Evolutionary conservation across 2,888 invertebrate genomes (phyloP), one percentile per base, ranked within the genome.

Genomic region (Rhogogaster chlorosoma): DNA sequence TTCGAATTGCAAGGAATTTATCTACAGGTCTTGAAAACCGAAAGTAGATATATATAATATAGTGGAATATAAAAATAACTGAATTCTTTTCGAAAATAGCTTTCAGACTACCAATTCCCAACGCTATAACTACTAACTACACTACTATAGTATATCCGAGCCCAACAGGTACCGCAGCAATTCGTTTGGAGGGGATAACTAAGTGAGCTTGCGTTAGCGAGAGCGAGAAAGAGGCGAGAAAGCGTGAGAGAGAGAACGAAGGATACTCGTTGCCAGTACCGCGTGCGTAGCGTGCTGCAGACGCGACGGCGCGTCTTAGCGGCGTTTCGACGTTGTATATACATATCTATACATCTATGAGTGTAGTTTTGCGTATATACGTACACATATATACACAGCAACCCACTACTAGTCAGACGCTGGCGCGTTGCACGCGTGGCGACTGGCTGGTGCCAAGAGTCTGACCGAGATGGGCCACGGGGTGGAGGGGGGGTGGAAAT

Each of bases 131-230:
- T 61, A 61, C 61, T 2, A 12, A 26, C 22, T 61, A 61, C 2
- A 36, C 36, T 71, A 71, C n/a, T 71, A 38, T 61, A 67, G 84
- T 36, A 36, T 61, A 78, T 80, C 84, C 78, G 85, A 88, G 85
- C 84, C 86, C 88, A 88, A 88, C 88, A 88, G 87, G 88, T 87
- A 87, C 86, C 84, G 84, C 83, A 83, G 64, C 82, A 22, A 42
- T 38, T 29, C 7, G 7, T 73, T 12, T 38, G 38, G 73, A 6
- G 38, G 38, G 38, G 73, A 45, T 70, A 71, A 53, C 45, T 32
- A 70, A 70, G 53, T 36, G 18, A 26, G 67, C 67, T 78, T 57
- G 22, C 78, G 49, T 53, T 61, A 84, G 71, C 73, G 36, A 36
- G n/a, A 57, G 70, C 29, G 61, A 29, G 71, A 38, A 26, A 77